Base-by-base conservation (phyloP, 2,113 vertebrate species). In the Ctenodactylus gundi region DNA sequence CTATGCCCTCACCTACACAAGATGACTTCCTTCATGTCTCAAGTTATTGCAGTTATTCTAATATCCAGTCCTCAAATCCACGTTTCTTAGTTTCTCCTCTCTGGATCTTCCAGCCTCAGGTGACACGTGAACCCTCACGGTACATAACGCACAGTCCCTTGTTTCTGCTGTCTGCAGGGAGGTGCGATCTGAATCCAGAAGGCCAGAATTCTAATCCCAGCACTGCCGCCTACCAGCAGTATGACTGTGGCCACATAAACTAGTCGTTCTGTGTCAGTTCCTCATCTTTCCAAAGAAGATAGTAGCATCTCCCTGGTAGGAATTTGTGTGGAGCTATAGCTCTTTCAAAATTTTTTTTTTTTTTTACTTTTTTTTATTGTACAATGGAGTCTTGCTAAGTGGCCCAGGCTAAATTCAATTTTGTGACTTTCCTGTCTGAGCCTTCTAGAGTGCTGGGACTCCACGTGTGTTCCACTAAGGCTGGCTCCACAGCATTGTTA, bases 11-110 rank as follows among this genome's bases (percentile, higher is more conserved):
- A 60, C 2, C 18, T 51, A 84, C 57, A n/a, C 53, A 84, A 53
- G 57, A 88, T 39, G 85, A 75, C 29, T 14, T 67, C 6, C 23
- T 92, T 36, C 51, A 60, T 83, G n/a, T 92, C 64, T 86, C 55
- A 92, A 92, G 44, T 89, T 80, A 93, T 17, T 72, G 55, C 36
- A 93, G 58, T n/a, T n/a, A n/a, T n/a, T n/a, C n/a, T n/a, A n/a
- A n/a, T n/a, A 73, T 23, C 34, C 18, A 65, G 44, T 78, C 58
- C 39, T 46, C 49, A 85, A 85, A 81, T 80, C n/a, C n/a, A 44
- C 51, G n/a, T 70, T 90, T 92, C 76, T 90, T 31, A 41, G 21
- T 62, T 75, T 27, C 17, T 17, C 18, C 29, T 64, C 55, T 4
- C 5, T 53, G 36, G 75, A 72, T 9, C 65, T 87, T 65, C 68